A percentile compares a stretch with the other conserved stretches of the same genome.
phyloP scores from a whole-genome alignment of 2,113 vertebrate genomes.

The Dasypus novemcinctus region DNA sequence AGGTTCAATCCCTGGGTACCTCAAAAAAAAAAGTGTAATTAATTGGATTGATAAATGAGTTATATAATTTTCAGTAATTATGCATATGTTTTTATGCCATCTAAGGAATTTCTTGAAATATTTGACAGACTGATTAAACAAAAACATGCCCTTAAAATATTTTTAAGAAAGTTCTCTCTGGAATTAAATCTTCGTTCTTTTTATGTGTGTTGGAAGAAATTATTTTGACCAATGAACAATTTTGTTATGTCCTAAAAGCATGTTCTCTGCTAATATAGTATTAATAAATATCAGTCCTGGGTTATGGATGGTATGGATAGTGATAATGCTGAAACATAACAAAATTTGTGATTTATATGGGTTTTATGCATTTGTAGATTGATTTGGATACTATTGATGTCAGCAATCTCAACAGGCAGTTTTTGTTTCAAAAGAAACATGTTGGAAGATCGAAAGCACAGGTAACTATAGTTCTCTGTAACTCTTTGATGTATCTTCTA shows the following conservation, averaged over 20 bases:
- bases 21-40: background rate
- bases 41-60: background rate
- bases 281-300: background rate
- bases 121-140: conserved; percentile 2
- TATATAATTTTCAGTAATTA: background rate
- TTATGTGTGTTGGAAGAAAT: background rate
- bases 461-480: conserved; percentile 81
- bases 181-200: background rate
- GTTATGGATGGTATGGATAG: background rate
- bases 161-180: background rate
- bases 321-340: background rate
- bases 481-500: background rate
- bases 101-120: background rate
- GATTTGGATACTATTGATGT: conserved; percentile 99
- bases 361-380: conserved; percentile 87
- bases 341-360: conserved; percentile 11
- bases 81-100: background rate
- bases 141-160: background rate
- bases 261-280: background rate
- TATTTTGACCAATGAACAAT: background rate
- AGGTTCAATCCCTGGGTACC: too few relatives aligned
- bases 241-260: background rate
- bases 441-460: conserved; percentile 98
- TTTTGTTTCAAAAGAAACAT: conserved; percentile 99
- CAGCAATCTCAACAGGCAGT: conserved; percentile 98